Evolutionary conservation across 2,113 vertebrate species (phyloP).

Genomic region (Cebus imitator): DNA sequence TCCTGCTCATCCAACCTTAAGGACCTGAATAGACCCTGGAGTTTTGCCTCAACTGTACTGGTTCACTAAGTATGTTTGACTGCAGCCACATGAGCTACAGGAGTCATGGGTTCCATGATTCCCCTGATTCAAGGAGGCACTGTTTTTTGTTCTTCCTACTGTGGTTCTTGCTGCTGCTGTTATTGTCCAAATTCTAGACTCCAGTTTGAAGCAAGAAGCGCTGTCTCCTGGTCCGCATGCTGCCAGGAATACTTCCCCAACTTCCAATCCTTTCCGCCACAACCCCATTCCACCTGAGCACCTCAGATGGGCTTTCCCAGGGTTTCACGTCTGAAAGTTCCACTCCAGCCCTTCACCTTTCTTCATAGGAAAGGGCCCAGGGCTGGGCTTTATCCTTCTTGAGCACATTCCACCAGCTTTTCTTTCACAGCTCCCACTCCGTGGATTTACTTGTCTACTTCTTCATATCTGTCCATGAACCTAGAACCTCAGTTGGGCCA

Average conservation of each 20-base stretch:
- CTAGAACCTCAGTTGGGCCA: background rate
- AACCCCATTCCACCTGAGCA: background rate
- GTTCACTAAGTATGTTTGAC: background rate
- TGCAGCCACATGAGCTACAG: background rate
- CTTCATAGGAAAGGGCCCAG: rapidly evolving
- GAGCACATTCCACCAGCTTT: background rate
- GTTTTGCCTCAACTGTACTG: background rate
- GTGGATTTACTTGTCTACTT: background rate
- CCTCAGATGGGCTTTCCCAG: background rate
- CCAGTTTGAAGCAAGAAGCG: background rate
- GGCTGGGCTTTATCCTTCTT: background rate
- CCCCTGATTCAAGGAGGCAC: background rate
- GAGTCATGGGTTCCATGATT: background rate
- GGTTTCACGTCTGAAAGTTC: background rate
- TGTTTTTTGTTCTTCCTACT: background rate
- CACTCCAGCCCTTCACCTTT: too few species aligned
- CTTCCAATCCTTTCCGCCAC: rapidly evolving
- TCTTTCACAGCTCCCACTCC: background rate
- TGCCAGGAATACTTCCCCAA: background rate
- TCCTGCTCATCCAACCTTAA: background rate
- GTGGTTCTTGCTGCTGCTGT: background rate
- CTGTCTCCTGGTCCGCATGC: background rate
- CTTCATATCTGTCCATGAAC: background rate
- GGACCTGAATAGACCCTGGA: background rate
- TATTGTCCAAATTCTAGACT: background rate